Conservation (phyloP, 1,140 invertebrate genomes). For the Andricus grossulariae region DNA sequence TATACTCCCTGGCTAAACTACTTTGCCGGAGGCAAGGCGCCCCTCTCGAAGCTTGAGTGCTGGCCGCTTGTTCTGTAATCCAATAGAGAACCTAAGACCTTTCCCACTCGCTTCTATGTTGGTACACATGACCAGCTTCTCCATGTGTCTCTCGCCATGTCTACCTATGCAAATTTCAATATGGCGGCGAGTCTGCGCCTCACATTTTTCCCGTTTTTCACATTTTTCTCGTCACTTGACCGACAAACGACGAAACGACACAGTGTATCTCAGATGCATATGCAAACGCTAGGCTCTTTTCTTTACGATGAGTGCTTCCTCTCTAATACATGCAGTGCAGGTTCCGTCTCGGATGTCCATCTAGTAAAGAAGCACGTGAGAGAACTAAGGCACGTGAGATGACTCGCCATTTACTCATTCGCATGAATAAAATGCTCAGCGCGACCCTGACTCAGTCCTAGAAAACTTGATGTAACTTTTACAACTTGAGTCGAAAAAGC, state of each 20-base stretch:
- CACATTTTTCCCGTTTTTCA: background rate
- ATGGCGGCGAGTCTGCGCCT: slow-evolving; percentile 50
- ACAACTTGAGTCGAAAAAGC: background rate
- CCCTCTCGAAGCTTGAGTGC: slow-evolving; percentile 61
- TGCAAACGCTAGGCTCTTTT: background rate
- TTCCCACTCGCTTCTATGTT: slow-evolving; percentile 47
- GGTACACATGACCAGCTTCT: slow-evolving; percentile 39
- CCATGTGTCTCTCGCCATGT: slow-evolving; percentile 19
- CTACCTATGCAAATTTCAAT: slow-evolving; percentile 62
- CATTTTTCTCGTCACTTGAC: slow-evolving; percentile 1
- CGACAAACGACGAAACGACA: slow-evolving; percentile 17
- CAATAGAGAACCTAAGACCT: slow-evolving; percentile 66
- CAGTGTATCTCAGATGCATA: background rate
- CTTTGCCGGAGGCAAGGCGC: slow-evolving; percentile 57
- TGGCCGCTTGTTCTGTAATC: slow-evolving; percentile 66
- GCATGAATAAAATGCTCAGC: slow-evolving; percentile 25
- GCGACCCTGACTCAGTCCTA: slow-evolving; percentile 3
- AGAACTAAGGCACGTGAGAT: slow-evolving; percentile 13
- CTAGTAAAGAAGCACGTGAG: slow-evolving; percentile 18
- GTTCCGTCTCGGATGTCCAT: slow-evolving; percentile 8
- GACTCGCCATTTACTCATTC: slow-evolving; percentile 18
- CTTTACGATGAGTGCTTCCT: background rate
- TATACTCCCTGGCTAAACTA: slow-evolving; percentile 65
- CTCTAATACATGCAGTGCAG: slow-evolving; percentile 8
- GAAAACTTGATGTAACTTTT: slow-evolving; percentile 9